These are phyloP conservation scores for Nannoperca obscura DNA, from an alignment of 2,797 vertebrate species.

Conservation along the genomic window DNA sequence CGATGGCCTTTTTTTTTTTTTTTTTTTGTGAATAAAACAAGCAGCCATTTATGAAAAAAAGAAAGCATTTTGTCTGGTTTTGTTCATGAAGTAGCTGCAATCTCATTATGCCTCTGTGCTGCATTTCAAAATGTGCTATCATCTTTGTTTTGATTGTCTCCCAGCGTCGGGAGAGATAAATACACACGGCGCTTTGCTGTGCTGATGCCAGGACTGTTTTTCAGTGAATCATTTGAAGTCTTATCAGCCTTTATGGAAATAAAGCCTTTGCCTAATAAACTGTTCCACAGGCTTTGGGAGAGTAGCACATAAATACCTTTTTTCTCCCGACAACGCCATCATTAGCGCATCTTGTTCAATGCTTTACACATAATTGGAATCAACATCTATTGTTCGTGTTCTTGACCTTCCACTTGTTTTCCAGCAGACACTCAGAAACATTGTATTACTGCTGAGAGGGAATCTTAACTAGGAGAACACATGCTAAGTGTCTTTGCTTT, in stretches of 20 bases:
- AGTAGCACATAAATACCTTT: slow-evolving; percentile 80
- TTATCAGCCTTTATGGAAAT: slow-evolving; percentile 83
- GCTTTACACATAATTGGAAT: slow-evolving; percentile 86
- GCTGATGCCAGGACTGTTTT: slow-evolving; percentile 73
- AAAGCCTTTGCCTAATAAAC: slow-evolving; percentile 82
- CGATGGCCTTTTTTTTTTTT: slow-evolving; percentile 83
- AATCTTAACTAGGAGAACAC: slow-evolving; percentile 81
- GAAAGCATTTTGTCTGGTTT: slow-evolving; percentile 77
- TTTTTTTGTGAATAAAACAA: slow-evolving; percentile 73
- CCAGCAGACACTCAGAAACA: slow-evolving; percentile 81
- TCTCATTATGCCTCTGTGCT: slow-evolving; percentile 78
- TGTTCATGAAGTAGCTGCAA: slow-evolving; percentile 76
- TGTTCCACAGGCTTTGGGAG: slow-evolving; percentile 76
- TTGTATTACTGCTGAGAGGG: slow-evolving; percentile 76
- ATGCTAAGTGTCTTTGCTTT: slow-evolving; percentile 77
- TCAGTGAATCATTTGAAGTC: slow-evolving; percentile 81
- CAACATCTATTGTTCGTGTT: slow-evolving; percentile 85
- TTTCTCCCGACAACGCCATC: slow-evolving; percentile 79
- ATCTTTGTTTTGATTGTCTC: slow-evolving; percentile 82
- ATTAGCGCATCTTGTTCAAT: slow-evolving; percentile 85
- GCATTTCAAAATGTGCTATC: slow-evolving; percentile 78
- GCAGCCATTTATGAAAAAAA: slow-evolving; percentile 58
- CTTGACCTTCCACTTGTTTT: slow-evolving; percentile 84
- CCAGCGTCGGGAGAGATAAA: slow-evolving; percentile 74
- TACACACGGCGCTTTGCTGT: slow-evolving; percentile 67